Evolutionary conservation across 2,113 vertebrate genomes (phyloP).

Genomic region (Antennarius striatus): DNA sequence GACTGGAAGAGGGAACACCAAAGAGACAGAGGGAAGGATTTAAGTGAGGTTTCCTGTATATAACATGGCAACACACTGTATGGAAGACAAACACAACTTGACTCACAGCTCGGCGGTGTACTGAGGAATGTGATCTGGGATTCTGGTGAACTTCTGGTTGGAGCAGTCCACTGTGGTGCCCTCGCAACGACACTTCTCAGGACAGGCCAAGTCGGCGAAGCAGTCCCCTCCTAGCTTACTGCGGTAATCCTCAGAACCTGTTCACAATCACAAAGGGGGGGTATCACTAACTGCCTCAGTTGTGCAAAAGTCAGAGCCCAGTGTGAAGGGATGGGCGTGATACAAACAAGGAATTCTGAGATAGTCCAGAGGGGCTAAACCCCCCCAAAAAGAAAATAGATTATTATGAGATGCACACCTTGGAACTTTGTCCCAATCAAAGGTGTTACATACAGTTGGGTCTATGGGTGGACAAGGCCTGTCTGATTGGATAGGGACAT

Average conservation of each 20-base stretch:
- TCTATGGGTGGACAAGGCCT: no score
- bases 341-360: constrained; percentile 18
- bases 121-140: constrained; percentile 96
- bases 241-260: constrained; percentile 98
- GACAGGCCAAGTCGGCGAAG: constrained; percentile 96
- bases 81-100: constrained; percentile 2
- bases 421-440: neutral
- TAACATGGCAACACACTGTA: constrained; percentile 22
- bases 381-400: no score
- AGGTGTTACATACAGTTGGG: no score
- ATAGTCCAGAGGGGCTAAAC: constrained; percentile 5
- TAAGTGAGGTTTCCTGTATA: constrained; percentile 6
- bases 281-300: constrained; percentile 17
- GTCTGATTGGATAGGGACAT: no score
- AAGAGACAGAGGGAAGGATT: neutral
- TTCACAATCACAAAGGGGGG: constrained; percentile 40
- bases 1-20: constrained; percentile 28
- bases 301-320: constrained; percentile 14
- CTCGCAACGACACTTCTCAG: constrained; percentile 97
- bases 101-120: constrained; percentile 98
- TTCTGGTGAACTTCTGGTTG: constrained; percentile 95
- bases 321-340: constrained; percentile 5
- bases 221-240: constrained; percentile 97
- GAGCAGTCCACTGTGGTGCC: constrained; percentile 98
- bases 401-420: neutral